Percentiles rank a stretch among this genome's conserved stretches.
Evolutionary conservation across 2,888 invertebrate species (phyloP).

Genomic region (Deilephila porcellus): DNA sequence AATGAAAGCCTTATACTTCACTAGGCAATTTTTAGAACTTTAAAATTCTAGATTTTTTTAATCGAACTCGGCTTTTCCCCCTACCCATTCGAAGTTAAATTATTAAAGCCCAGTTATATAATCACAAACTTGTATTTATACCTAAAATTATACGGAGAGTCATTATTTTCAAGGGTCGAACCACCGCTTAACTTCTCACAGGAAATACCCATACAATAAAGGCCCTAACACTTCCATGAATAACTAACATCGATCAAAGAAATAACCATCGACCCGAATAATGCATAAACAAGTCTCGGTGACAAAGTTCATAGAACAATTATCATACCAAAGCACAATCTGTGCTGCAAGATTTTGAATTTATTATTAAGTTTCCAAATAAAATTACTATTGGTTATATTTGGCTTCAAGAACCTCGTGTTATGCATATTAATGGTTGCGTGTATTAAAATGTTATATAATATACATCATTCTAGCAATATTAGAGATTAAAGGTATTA

Average conservation of each 20-base stretch:
- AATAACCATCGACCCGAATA: not conserved
- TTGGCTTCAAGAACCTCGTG: conserved; percentile 65
- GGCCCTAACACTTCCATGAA: conserved; percentile 4
- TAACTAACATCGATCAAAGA: conserved; percentile 1
- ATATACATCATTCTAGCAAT: not conserved
- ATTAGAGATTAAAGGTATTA: not conserved
- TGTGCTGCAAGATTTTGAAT: conserved; percentile 72
- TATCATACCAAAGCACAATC: conserved; percentile 33
- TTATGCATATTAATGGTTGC: conserved; percentile 76
- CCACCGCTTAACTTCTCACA: not conserved
- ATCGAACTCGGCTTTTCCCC: no score
- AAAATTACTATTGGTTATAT: conserved; percentile 74
- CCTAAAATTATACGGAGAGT: not conserved
- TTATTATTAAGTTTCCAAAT: conserved; percentile 74
- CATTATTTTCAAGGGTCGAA: not conserved
- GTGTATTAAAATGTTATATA: not conserved
- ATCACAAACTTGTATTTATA: no score
- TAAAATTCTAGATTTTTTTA: no score
- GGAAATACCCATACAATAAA: not conserved
- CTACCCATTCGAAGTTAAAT: no score
- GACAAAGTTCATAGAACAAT: conserved; percentile 20
- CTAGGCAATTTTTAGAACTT: no score
- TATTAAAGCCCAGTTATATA: no score
- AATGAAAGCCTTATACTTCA: no score
- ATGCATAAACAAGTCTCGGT: conserved; percentile 36